Base-by-base conservation (phyloP, 2,113 vertebrate species). In the Calyptommatus sinebrachiatus region DNA sequence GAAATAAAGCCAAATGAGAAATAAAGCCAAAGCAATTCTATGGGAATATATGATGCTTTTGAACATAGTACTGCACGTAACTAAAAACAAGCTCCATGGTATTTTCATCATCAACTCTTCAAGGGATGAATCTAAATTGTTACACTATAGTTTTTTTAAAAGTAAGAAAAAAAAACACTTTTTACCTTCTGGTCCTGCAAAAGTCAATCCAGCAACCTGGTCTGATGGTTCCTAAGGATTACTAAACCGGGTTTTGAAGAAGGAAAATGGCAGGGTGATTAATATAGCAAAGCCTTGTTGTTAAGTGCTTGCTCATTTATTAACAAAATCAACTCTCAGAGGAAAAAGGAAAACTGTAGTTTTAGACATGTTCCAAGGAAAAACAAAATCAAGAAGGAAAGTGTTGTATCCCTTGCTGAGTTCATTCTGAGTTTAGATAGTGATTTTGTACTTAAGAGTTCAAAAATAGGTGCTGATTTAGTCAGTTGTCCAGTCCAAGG, bases 311-410 rank as follows among this genome's bases (percentile, higher is more conserved):
- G 0, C 24, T 88, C 70, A 62, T 57, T 79, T 79, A 11, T 60
- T 73, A 78, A 76, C 73, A 83, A 78, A 91, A 82, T 77, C 73
- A 88, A 80, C 74, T 85, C 82, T 77, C 35, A 45, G 84, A 87
- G 71, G 68, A 83, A 86, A 76, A 62, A 87, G 0, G 16, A 20
- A 82, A 57, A 77, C 66, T 77, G 78, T 35, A 61, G 86, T 84
- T 84, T 71, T 73, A 80, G 84, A 84, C 76, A 73, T 3, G 7
- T 77, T 1, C 77, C 60, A 82, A 80, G 20, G 65, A 65, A 84
- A 81, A 81, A 69, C 26, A 53, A 69, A 81, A 76, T 76, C n/a
- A 82, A 85, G 81, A 11, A 0, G 81, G 71, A 79, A 84, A 88
- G 81, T 0, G 4, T 65, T 45, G 53, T 48, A 24, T 72, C 50